Base-by-base conservation (phyloP, 2,113 vertebrate genomes). In the Nothobranchius kuhntae region DNA sequence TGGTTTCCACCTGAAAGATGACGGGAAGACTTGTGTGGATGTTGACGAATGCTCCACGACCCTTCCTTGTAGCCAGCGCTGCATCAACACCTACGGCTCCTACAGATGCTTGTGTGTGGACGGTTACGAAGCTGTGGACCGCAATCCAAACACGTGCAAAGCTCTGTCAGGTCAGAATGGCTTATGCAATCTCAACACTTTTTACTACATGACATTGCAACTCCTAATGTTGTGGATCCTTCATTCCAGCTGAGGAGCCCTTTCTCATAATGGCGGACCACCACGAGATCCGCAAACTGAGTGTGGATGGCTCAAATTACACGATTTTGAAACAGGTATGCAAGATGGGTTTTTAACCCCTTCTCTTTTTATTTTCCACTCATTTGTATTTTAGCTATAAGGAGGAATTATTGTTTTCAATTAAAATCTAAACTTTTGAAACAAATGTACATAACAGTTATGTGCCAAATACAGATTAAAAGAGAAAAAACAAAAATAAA, bases 201-300 rank as follows among this genome's bases (percentile, higher is more conserved):
- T 60, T 62, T 35, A 40, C n/a, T 1, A 6, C 0, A 1, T 11
- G 10, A 17, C 15, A 42, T 7, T 9, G 6, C 9, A 8, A 3
- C 15, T 67, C 21, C 17, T 75, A 9, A 85, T 0, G 0, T n/a
- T 10, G 3, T 55, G 4, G 61, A 7, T 73, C 70, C 13, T 50
- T 52, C 17, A 48, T 75, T 87, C 75, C 92, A 99, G 98, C 92
- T 86, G 96, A 99, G 86, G 96, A 99, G 68, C 96, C 98, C 53
- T 96, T 99, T 88, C 94, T 99, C 81, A 97, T 99, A 85, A 95
- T 99, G 87, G 96, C 98, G 40, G 97, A 99, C 89, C 96, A 98
- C 89, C 97, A 99, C 75, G 98, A 99, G 87, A 98, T 99, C 85
- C 94, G 98, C 83, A 99, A 97, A 94, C 94, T 99, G 83, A 99